Evolutionary conservation across 2,888 invertebrate genomes (phyloP).

Genomic region (Ornithoptera alexandrae): DNA sequence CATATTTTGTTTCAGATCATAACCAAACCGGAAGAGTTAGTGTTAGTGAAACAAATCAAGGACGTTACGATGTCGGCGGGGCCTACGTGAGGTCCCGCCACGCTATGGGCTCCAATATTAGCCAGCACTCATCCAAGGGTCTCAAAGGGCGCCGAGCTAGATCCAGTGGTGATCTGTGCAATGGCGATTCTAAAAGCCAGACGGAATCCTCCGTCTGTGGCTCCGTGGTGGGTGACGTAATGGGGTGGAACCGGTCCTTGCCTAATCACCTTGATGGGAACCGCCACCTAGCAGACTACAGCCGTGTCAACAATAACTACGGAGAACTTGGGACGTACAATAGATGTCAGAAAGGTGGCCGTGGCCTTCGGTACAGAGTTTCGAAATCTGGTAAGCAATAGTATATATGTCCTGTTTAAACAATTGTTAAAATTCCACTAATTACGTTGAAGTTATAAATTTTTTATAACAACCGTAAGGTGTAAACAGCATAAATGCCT

Average conservation of each 20-base stretch:
- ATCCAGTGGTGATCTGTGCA: conserved; percentile 87
- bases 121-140: conserved; percentile 86
- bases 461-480: too few relatives aligned
- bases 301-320: conserved; percentile 80
- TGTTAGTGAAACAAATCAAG: conserved; percentile 46
- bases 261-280: conserved; percentile 85
- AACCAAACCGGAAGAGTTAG: conserved; percentile 44
- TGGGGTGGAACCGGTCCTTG: conserved; percentile 81
- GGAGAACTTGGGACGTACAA: conserved; percentile 71
- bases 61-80: conserved; percentile 70
- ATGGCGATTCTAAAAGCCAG: conserved; percentile 77
- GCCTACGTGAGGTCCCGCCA: conserved; percentile 74
- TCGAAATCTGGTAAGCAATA: conserved; percentile 67
- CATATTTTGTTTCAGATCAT: conserved; percentile 45
- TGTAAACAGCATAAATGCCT: conserved; percentile 2
- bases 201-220: conserved; percentile 76
- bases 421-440: too few relatives aligned
- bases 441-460: too few relatives aligned
- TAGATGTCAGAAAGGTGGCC: conserved; percentile 67
- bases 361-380: conserved; percentile 70
- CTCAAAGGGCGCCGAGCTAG: conserved; percentile 85
- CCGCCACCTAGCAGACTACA: conserved; percentile 78
- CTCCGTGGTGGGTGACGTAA: conserved; percentile 73
- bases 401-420: too few relatives aligned
- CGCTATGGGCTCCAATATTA: conserved; percentile 89